These are phyloP conservation scores for Salpingus planirostris DNA, from an alignment of 2,888 invertebrate genomes.

Conservation along the genomic window DNA sequence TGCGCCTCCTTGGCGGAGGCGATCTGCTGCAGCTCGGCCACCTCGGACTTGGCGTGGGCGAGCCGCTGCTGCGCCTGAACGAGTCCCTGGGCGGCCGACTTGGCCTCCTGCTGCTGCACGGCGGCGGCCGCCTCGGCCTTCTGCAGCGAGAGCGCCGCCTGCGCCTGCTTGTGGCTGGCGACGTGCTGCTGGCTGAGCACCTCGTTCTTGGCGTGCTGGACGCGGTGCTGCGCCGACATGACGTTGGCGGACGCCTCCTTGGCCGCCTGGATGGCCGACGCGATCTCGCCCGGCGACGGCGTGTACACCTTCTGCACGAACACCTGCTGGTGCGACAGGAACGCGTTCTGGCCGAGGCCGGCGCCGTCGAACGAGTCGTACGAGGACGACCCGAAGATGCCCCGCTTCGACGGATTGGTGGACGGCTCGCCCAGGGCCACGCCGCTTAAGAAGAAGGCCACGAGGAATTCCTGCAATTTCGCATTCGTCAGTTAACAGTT, in stretches of 20 bases:
- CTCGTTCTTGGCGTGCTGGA: constrained; percentile 63
- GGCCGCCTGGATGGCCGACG: constrained; percentile 63
- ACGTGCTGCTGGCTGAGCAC: constrained; percentile 63
- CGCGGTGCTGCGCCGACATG: constrained; percentile 61
- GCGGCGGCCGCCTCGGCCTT: constrained; percentile 57
- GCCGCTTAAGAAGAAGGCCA: too few relatives aligned
- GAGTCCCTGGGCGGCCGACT: constrained; percentile 56
- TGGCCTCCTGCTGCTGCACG: constrained; percentile 56
- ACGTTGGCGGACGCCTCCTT: constrained; percentile 66
- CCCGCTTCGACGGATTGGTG: too few relatives aligned
- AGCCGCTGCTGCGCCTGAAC: constrained; percentile 61
- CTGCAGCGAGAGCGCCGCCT: constrained; percentile 48
- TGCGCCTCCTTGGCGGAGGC: constrained; percentile 65
- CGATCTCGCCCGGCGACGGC: constrained; percentile 55
- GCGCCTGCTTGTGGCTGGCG: constrained; percentile 65
- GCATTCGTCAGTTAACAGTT: too few relatives aligned
- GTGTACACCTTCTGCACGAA: constrained; percentile 14
- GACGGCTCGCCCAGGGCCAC: too few relatives aligned
- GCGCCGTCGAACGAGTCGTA: too few relatives aligned
- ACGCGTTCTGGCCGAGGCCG: too few relatives aligned
- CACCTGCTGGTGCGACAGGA: too few relatives aligned
- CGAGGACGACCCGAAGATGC: too few relatives aligned
- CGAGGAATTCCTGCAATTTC: too few relatives aligned
- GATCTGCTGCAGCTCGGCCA: constrained; percentile 61
- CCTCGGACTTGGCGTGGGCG: constrained; percentile 60